These are phyloP conservation scores for Gymnoscopelus microlampas DNA, from an alignment of 2,797 vertebrate genomes.

Conservation along the genomic window DNA sequence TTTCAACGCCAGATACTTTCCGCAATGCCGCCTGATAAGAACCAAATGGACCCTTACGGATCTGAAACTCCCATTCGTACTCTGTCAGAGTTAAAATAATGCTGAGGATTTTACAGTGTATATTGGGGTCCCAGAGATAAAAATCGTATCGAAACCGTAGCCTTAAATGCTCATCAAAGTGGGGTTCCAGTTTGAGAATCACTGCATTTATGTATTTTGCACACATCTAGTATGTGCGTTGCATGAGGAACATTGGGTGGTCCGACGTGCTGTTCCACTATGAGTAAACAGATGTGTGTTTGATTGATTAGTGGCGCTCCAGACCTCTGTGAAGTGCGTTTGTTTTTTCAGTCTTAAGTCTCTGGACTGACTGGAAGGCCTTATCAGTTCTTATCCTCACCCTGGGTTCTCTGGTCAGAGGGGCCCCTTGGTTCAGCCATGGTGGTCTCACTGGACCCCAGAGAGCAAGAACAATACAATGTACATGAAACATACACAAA, in stretches of 20 bases:
- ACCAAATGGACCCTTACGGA: no score
- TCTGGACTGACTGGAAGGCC: background rate
- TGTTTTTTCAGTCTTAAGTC: constrained; percentile 20
- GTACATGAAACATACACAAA: no score
- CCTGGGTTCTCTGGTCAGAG: background rate
- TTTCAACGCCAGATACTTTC: no score
- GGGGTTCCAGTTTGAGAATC: no score
- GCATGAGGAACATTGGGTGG: background rate
- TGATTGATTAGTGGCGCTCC: background rate
- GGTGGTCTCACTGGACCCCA: constrained; percentile 16
- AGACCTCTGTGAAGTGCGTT: background rate
- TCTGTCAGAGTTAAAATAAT: no score
- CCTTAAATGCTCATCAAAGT: no score
- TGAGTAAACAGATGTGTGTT: constrained; percentile 1
- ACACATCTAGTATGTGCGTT: no score
- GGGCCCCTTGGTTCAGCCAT: constrained; percentile 4
- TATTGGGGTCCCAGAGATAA: no score
- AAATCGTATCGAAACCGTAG: no score
- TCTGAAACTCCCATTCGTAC: no score
- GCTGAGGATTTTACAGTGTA: no score
- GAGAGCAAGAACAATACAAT: background rate
- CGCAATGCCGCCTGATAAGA: no score
- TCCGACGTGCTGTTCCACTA: background rate
- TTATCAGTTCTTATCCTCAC: constrained; percentile 2
- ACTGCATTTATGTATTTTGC: background rate